phyloP scores from a whole-genome alignment of 2,113 vertebrate genomes.

The Sakesphorus luctuosus region DNA sequence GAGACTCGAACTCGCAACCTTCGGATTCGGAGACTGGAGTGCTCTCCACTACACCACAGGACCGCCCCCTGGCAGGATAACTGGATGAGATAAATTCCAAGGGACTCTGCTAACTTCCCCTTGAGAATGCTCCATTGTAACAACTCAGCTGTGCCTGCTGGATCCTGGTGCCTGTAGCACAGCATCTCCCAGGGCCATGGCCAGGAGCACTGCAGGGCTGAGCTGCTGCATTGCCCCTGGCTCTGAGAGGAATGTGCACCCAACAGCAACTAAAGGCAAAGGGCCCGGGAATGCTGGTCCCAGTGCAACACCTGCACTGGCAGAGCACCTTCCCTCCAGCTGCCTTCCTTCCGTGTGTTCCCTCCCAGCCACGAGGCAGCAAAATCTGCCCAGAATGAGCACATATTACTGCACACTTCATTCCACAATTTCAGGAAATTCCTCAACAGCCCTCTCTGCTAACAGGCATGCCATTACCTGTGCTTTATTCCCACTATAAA shows the following conservation, averaged over 20 bases:
- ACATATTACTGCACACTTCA: not conserved
- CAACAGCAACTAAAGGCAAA: not conserved
- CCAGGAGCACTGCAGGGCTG: not conserved
- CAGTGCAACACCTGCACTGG: not conserved
- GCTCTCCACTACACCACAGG: no score
- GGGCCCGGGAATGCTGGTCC: not conserved
- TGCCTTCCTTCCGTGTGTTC: not conserved
- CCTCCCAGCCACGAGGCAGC: not conserved
- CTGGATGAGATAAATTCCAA: not conserved
- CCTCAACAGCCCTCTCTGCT: not conserved
- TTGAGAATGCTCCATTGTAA: not conserved
- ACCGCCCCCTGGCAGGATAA: not conserved
- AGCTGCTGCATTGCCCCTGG: not conserved
- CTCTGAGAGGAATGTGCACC: not conserved
- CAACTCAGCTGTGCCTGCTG: not conserved
- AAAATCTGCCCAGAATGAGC: not conserved
- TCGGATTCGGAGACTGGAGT: no score
- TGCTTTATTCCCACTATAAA: slow-evolving; percentile 27
- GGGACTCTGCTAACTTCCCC: not conserved
- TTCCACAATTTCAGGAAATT: slow-evolving; percentile 16
- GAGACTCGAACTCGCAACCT: no score
- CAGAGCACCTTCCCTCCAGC: not conserved
- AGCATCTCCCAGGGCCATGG: not conserved
- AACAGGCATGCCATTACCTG: not conserved
- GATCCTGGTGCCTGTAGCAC: accelerated